Conservation (phyloP, 2,888 invertebrate genomes). For the Lypha dubia region DNA sequence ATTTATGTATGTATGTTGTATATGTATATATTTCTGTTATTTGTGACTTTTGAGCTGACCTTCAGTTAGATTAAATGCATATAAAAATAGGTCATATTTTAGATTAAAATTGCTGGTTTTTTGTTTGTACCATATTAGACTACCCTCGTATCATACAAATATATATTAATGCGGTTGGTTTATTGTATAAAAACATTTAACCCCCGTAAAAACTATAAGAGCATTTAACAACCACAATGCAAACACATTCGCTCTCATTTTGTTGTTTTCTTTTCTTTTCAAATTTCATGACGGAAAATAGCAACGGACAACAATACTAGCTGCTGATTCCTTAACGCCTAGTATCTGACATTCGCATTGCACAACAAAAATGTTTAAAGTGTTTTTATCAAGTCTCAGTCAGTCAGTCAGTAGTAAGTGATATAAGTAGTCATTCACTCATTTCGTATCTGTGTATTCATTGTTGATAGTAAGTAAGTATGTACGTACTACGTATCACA, state of each 20-base stretch:
- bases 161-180: background rate
- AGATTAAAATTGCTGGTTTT: too few species aligned
- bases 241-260: background rate
- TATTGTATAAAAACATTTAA: background rate
- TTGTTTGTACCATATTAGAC: background rate
- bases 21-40: too few species aligned
- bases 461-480: too few species aligned
- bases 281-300: constrained; percentile 13
- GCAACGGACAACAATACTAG: constrained; percentile 27
- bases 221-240: constrained; percentile 26
- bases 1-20: too few species aligned
- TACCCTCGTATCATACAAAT: background rate
- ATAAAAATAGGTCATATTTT: too few species aligned
- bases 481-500: too few species aligned
- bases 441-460: background rate
- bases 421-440: too few species aligned
- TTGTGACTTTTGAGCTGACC: too few species aligned
- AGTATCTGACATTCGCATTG: constrained; percentile 79
- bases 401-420: constrained; percentile 21
- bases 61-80: too few species aligned
- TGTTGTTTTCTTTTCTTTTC: background rate
- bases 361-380: constrained; percentile 81
- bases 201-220: constrained; percentile 14
- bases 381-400: constrained; percentile 48
- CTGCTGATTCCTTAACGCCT: constrained; percentile 78